phyloP scores from a whole-genome alignment of 1,140 invertebrate species.

The Orussus abietinus region DNA sequence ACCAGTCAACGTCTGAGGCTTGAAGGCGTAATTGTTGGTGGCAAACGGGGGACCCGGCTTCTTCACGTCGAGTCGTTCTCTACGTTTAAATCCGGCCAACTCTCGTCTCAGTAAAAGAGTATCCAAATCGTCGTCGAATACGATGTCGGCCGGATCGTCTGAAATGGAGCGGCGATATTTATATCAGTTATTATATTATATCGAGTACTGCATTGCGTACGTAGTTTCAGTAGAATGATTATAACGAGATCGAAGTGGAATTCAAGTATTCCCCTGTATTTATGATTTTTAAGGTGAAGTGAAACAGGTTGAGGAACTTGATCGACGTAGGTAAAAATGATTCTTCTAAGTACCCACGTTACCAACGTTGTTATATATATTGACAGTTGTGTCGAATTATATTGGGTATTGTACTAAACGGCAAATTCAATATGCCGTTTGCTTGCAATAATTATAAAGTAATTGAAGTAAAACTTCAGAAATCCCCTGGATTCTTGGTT shows the following conservation, averaged over 20 bases:
- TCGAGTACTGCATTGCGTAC: too few relatives aligned
- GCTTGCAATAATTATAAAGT: too few relatives aligned
- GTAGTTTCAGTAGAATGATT: too few relatives aligned
- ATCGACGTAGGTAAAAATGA: constrained; percentile 1
- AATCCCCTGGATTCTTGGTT: too few relatives aligned
- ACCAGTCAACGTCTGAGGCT: constrained; percentile 31
- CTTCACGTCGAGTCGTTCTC: constrained; percentile 88
- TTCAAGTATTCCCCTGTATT: constrained; percentile 10
- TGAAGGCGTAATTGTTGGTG: constrained; percentile 59
- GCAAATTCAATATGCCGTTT: too few relatives aligned
- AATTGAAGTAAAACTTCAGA: too few relatives aligned
- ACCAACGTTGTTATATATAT: too few relatives aligned
- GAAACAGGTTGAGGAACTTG: constrained; percentile 1
- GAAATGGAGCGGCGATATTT: not conserved
- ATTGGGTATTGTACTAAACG: too few relatives aligned
- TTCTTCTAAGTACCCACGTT: too few relatives aligned
- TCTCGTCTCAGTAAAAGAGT: constrained; percentile 37
- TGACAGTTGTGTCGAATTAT: too few relatives aligned
- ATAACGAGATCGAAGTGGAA: too few relatives aligned
- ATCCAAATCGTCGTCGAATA: constrained; percentile 31
- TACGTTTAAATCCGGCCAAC: constrained; percentile 69
- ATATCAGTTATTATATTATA: not conserved
- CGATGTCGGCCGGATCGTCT: constrained; percentile 17
- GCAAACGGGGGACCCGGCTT: constrained; percentile 82
- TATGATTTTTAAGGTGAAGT: constrained; percentile 3